Evolutionary conservation across 2,888 invertebrate genomes (phyloP), one percentile per base, ranked within the genome.

Genomic region (Microctonus brassicae): DNA sequence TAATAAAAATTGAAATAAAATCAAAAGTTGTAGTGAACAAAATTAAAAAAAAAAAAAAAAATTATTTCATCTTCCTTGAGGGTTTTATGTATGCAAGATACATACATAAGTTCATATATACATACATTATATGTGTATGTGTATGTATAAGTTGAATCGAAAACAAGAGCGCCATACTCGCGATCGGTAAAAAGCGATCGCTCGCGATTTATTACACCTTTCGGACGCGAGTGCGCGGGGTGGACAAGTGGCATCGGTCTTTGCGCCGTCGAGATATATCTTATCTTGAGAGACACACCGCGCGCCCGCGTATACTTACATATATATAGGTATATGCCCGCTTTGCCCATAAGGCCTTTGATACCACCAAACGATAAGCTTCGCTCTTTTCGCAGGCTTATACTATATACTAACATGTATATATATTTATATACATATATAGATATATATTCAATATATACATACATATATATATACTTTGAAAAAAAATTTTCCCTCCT

Each of bases 161-260:
- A 70, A 70, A 65, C 69, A 57, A 67, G 67, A 66, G 73, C 74
- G 78, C 75, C 73, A 76, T 72, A 78, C 76, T 73, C 70, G 76
- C 79, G 84, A 86, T 85, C 83, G 84, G 82, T 79, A 84, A 84
- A 83, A 85, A 83, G 82, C 82, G 83, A 86, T 84, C 79, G 73
- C 80, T 81, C 80, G 85, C 85, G 84, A 87, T 87, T 87, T 86
- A 87, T 87, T 83, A 80, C 81, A 79, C 78, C 81, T 83, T 81
- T 84, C 78, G 80, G 79, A 80, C 77, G 79, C 74, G 72, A 63
- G 76, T 76, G 47, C 47, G 47, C 77, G 75, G 77, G 80, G 84
- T 82, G 82, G 83, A 83, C 82, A 83, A 66, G 82, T 81, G 84
- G 82, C 82, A 84, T 83, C 81, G 83, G 82, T 83, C 83, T 79